A percentile compares a stretch with the other conserved stretches of the same genome.
Conservation (phyloP, 2,888 invertebrate species). For the Tipula helvola region DNA sequence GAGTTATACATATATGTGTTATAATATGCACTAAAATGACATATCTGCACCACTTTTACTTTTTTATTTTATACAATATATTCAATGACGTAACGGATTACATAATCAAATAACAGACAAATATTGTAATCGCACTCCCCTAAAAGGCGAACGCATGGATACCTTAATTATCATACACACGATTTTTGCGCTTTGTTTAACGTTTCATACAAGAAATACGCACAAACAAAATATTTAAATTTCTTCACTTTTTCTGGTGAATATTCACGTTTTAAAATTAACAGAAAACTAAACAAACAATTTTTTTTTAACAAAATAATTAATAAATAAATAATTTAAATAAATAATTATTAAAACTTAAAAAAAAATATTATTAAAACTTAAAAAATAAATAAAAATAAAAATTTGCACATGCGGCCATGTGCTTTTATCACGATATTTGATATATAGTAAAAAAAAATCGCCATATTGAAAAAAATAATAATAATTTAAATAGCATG, state of each 20-base stretch:
- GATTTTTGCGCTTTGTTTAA: neutral
- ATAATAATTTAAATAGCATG: neutral
- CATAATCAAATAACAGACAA: neutral
- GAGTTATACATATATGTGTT: neutral
- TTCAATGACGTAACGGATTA: neutral
- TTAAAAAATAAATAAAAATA: neutral
- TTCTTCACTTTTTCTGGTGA: neutral
- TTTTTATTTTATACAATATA: neutral
- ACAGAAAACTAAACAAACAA: neutral
- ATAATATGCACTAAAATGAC: neutral
- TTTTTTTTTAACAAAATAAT: neutral
- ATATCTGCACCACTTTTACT: neutral
- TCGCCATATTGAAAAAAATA: neutral
- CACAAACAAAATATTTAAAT: neutral
- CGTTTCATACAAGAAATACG: neutral
- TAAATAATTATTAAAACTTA: neutral
- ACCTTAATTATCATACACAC: neutral
- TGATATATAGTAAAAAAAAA: neutral
- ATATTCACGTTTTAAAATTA: neutral
- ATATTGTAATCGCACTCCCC: neutral
- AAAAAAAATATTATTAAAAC: neutral
- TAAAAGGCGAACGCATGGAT: neutral
- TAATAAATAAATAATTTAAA: neutral
- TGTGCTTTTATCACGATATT: neutral
- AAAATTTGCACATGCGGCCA: neutral